phyloP scores from a whole-genome alignment of 2,888 invertebrate species.

The Scaptodrosophila latifasciaeformis region DNA sequence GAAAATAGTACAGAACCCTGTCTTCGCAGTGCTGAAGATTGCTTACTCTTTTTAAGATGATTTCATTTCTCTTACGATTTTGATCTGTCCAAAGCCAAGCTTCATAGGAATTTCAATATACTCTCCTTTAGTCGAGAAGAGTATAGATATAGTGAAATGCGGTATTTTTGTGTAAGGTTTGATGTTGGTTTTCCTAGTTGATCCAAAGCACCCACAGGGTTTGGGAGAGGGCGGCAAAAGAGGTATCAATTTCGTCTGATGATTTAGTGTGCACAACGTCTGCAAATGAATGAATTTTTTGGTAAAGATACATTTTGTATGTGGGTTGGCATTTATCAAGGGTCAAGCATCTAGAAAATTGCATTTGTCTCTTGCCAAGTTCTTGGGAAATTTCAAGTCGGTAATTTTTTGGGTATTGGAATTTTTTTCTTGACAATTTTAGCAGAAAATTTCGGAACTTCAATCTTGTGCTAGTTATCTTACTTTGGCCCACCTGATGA shows the following conservation, averaged over 20 bases:
- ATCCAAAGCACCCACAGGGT: too few species aligned
- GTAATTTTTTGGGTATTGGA: conserved; percentile 7
- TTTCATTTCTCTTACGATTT: too few species aligned
- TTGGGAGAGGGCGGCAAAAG: too few species aligned
- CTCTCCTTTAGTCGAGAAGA: too few species aligned
- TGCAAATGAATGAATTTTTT: conserved; percentile 49
- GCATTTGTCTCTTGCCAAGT: conserved; percentile 53
- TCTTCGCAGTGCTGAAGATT: neutral
- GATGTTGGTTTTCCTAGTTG: conserved; percentile 27
- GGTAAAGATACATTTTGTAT: conserved; percentile 18
- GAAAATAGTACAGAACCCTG: neutral
- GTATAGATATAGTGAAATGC: neutral
- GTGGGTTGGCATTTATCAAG: conserved; percentile 33
- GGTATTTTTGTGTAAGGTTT: conserved; percentile 11
- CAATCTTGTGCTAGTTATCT: neutral
- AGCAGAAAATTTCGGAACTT: neutral
- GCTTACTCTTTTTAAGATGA: neutral
- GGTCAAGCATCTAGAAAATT: conserved; percentile 37
- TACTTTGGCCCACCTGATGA: conserved; percentile 50
- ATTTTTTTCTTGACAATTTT: conserved; percentile 34
- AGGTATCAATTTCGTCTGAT: conserved; percentile 60
- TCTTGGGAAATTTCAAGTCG: conserved; percentile 39
- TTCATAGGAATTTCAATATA: too few species aligned
- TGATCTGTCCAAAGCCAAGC: too few species aligned
- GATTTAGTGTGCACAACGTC: conserved; percentile 29